Evolutionary conservation across 2,888 invertebrate species (phyloP).

Genomic region (Hedychridium roseum): DNA sequence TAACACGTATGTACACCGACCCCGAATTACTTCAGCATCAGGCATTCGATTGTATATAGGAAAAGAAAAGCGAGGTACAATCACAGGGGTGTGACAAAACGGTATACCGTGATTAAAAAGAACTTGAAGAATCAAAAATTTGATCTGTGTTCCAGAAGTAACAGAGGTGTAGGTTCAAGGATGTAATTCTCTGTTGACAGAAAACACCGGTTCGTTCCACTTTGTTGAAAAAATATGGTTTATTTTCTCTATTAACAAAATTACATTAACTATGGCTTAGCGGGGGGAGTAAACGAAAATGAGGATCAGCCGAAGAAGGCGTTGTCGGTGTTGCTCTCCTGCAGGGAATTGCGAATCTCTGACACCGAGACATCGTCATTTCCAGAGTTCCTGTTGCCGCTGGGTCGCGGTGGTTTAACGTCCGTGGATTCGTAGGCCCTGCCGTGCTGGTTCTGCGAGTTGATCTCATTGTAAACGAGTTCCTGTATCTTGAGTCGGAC

Average conservation of each 20-base stretch:
- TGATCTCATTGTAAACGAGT: conserved; percentile 48
- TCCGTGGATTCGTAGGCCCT: conserved; percentile 34
- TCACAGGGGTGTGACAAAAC: too few species aligned
- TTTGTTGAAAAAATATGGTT: conserved; percentile 40
- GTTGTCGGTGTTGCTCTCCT: conserved; percentile 34
- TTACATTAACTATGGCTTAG: conserved; percentile 32
- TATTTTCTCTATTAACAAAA: conserved; percentile 39
- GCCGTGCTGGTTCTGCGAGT: conserved; percentile 39
- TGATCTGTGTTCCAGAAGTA: too few species aligned
- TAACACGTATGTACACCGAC: too few species aligned
- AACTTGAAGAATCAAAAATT: too few species aligned
- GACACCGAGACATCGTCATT: conserved; percentile 14
- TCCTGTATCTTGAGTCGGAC: conserved; percentile 49
- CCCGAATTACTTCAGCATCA: too few species aligned
- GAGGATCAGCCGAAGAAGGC: conserved; percentile 32
- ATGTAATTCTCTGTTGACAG: too few species aligned
- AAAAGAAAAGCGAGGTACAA: too few species aligned
- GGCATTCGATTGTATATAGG: too few species aligned
- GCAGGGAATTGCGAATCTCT: conserved; percentile 35
- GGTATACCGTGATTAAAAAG: too few species aligned
- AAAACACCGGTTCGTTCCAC: not conserved
- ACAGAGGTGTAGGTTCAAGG: too few species aligned
- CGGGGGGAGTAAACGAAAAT: conserved; percentile 20
- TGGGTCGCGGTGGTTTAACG: conserved; percentile 29
- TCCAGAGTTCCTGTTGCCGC: not conserved